Evolutionary conservation across 2,797 vertebrate species (phyloP).

Genomic region (Diceros bicornis): DNA sequence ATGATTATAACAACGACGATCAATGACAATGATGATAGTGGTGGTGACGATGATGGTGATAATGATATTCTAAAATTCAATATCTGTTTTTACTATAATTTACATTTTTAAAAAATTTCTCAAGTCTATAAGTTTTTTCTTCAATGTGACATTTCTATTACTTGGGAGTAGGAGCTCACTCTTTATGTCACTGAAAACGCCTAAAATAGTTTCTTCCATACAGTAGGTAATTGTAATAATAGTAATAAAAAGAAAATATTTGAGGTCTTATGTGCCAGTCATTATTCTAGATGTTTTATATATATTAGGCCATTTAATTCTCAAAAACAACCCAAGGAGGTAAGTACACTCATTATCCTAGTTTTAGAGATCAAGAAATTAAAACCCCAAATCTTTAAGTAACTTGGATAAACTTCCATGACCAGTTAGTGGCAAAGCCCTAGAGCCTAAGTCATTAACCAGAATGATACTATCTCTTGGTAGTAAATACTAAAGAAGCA

Average conservation of each 20-base stretch:
- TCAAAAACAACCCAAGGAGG: not conserved
- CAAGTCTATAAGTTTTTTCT: not conserved
- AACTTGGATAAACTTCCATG: not conserved
- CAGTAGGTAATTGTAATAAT: not conserved
- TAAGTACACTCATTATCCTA: not conserved
- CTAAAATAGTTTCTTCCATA: not conserved
- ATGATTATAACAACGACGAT: not conserved
- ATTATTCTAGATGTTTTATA: slow-evolving; percentile 18
- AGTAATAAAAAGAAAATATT: not conserved
- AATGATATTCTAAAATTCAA: not conserved
- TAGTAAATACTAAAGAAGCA: not conserved
- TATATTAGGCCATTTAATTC: not conserved
- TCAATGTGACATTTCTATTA: not conserved
- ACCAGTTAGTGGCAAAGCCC: not conserved
- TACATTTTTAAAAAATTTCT: not conserved
- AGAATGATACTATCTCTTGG: not conserved
- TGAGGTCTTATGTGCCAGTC: not conserved
- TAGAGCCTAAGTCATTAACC: not conserved
- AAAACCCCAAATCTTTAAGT: not conserved
- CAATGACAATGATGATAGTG: not conserved
- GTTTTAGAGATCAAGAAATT: not conserved
- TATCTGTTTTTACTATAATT: not conserved
- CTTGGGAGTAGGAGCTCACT: not conserved
- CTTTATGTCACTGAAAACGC: not conserved
- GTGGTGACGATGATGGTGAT: not conserved